phyloP scores from a whole-genome alignment of 2,888 invertebrate genomes.

The Phlogophora meticulosa region DNA sequence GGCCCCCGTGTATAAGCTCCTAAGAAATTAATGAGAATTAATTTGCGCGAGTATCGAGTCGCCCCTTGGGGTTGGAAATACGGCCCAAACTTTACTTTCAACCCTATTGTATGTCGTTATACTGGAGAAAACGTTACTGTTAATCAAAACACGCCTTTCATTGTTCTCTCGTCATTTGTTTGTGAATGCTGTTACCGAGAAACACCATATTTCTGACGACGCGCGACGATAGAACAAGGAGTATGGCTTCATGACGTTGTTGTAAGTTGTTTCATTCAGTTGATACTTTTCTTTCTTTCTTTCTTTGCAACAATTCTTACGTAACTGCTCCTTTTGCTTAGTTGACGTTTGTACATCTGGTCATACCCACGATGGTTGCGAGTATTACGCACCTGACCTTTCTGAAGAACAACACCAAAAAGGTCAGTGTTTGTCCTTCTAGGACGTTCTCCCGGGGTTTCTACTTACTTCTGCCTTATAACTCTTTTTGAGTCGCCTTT shows the following conservation, averaged over 20 bases:
- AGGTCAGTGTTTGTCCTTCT: no score
- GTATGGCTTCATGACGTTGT: constrained; percentile 30
- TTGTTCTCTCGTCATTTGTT: constrained; percentile 58
- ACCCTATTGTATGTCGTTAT: constrained; percentile 39
- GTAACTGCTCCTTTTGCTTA: no score
- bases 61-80: constrained; percentile 37
- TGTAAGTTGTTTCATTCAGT: constrained; percentile 22
- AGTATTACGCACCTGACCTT: no score
- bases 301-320: no score
- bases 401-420: no score
- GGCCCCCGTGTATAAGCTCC: constrained; percentile 53
- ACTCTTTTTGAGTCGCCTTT: no score
- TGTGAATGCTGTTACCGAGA: constrained; percentile 35
- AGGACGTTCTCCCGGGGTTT: no score
- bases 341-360: no score
- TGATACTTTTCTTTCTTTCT: no score
- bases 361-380: no score
- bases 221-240: constrained; percentile 6
- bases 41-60: constrained; percentile 54
- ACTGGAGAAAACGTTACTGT: constrained; percentile 50
- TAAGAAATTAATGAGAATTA: constrained; percentile 65
- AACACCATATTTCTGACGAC: constrained; percentile 21
- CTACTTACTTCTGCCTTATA: no score
- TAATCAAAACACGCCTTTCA: constrained; percentile 59
- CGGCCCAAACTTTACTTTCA: constrained; percentile 45